These are phyloP conservation scores for Trichogramma pretiosum DNA, from an alignment of 1,140 invertebrate species.

Conservation along the genomic window DNA sequence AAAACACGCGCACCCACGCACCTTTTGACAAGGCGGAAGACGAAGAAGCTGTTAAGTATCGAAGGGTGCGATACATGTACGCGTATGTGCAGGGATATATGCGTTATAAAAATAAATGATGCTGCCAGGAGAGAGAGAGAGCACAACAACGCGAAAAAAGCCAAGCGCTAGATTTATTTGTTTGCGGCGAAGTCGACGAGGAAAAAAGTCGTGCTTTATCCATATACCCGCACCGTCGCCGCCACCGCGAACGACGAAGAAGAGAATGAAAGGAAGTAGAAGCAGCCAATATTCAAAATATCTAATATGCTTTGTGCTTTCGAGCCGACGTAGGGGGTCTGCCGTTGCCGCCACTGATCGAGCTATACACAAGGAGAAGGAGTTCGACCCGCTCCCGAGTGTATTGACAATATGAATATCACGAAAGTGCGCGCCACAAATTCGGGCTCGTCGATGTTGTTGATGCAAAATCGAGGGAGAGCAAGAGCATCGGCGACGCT, in stretches of 20 bases:
- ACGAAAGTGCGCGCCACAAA: too few species aligned
- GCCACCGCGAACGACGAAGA: conserved; percentile 1
- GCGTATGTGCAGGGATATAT: conserved; percentile 4
- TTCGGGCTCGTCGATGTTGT: neutral
- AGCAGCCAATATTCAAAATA: conserved; percentile 35
- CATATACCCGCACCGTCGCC: too few species aligned
- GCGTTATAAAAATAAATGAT: conserved; percentile 9
- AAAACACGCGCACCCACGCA: conserved; percentile 18
- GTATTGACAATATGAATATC: conserved; percentile 25
- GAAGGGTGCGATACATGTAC: conserved; percentile 2
- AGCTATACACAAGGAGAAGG: neutral
- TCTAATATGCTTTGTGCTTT: conserved; percentile 36
- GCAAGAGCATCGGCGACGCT: neutral
- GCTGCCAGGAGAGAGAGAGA: neutral
- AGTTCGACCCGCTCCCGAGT: conserved; percentile 17
- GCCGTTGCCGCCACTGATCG: conserved; percentile 1
- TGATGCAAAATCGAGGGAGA: neutral
- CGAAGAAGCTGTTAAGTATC: too few species aligned
- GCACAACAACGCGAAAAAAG: neutral
- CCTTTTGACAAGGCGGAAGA: too few species aligned
- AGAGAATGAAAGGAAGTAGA: conserved; percentile 10
- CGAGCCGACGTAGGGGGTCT: too few species aligned
- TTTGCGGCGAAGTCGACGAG: neutral
- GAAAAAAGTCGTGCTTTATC: too few species aligned
- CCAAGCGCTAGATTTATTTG: conserved; percentile 4